These are phyloP conservation scores for Eupithecia exiguata DNA, from an alignment of 2,888 invertebrate species.

Conservation along the genomic window DNA sequence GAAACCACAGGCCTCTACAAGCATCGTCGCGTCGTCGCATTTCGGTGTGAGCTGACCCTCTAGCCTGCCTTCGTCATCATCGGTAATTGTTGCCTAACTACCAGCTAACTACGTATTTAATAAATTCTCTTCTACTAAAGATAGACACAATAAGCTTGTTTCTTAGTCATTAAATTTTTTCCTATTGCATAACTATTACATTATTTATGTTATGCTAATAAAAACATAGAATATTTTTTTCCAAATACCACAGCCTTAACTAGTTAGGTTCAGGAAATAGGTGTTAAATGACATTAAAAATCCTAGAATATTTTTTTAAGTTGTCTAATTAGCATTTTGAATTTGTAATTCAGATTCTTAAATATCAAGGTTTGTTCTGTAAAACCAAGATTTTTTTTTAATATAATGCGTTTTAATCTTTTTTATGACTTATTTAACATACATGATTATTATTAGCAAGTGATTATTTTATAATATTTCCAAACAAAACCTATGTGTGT, in stretches of 20 bases:
- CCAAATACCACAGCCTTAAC: slow-evolving; percentile 26
- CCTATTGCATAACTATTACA: slow-evolving; percentile 6
- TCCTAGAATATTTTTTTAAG: slow-evolving; percentile 11
- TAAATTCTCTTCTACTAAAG: background rate
- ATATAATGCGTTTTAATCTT: background rate
- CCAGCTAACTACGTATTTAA: too few relatives aligned
- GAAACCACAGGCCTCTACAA: too few relatives aligned
- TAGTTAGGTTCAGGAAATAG: slow-evolving; percentile 11
- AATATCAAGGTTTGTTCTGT: background rate
- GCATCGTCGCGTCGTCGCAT: too few relatives aligned
- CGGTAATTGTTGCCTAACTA: too few relatives aligned
- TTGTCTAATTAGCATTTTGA: background rate
- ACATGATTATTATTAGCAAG: too few relatives aligned
- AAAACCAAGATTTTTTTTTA: background rate
- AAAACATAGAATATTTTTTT: slow-evolving; percentile 12
- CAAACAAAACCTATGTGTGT: too few relatives aligned
- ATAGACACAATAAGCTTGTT: background rate
- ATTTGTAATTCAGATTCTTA: background rate
- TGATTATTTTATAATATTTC: too few relatives aligned
- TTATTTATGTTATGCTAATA: background rate
- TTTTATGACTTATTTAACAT: too few relatives aligned
- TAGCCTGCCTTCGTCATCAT: too few relatives aligned
- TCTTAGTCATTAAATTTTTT: background rate
- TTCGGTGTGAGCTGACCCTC: too few relatives aligned
- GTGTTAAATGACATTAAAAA: background rate